Conservation (phyloP, 2,888 invertebrate genomes). For the Scotopteryx bipunctaria region DNA sequence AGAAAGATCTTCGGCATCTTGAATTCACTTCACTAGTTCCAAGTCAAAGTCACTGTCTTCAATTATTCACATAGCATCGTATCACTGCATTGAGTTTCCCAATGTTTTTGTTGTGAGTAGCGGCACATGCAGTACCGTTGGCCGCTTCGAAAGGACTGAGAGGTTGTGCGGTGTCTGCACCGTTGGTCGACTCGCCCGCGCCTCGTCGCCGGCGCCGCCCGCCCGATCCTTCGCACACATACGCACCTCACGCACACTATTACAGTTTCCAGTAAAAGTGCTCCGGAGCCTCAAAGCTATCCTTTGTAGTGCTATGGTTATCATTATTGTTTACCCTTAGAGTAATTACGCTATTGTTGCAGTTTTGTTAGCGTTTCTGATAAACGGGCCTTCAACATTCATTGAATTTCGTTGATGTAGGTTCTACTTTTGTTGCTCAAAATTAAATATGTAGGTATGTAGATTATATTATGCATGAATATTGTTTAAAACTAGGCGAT, state of each 20-base stretch:
- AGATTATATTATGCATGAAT: no score
- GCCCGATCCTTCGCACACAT: conserved; percentile 63
- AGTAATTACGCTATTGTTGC: conserved; percentile 40
- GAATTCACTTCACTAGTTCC: conserved; percentile 75
- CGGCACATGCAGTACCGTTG: conserved; percentile 81
- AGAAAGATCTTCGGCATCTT: conserved; percentile 96
- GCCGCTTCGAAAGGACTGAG: conserved; percentile 81
- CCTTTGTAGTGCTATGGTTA: conserved; percentile 36
- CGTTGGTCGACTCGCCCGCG: conserved; percentile 81
- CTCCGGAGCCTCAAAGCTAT: conserved; percentile 56
- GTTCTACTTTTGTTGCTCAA: conserved; percentile 8
- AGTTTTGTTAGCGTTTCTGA: conserved; percentile 26
- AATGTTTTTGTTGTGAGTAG: conserved; percentile 74
- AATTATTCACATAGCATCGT: conserved; percentile 75
- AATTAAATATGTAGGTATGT: conserved; percentile 17
- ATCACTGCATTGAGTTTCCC: conserved; percentile 77
- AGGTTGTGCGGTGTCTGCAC: conserved; percentile 77
- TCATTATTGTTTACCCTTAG: conserved; percentile 43
- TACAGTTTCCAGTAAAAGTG: conserved; percentile 78
- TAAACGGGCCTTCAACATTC: conserved; percentile 20
- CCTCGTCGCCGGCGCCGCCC: conserved; percentile 65
- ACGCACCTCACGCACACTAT: conserved; percentile 55
- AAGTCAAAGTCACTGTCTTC: conserved; percentile 71
- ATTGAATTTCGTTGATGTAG: conserved; percentile 1
- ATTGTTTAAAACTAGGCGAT: no score